Conservation (phyloP, 1,140 invertebrate species). For the Cardiocondyla obscurior region DNA sequence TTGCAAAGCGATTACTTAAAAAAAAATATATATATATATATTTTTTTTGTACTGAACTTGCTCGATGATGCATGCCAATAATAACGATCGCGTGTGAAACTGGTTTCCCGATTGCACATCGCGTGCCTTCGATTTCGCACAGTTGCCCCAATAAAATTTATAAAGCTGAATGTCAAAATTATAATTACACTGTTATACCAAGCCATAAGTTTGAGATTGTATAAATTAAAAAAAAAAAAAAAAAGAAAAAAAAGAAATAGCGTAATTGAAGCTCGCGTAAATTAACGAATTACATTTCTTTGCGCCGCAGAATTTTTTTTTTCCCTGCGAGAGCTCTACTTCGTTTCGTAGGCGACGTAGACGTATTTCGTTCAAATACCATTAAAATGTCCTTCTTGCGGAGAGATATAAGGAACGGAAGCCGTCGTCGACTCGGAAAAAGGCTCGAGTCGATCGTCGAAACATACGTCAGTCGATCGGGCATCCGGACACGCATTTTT, state of each 20-base stretch:
- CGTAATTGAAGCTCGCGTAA: neutral
- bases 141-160: constrained; percentile 13
- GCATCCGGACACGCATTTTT: constrained; percentile 72
- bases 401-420: constrained; percentile 33
- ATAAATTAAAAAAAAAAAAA: too few relatives aligned
- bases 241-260: too few relatives aligned
- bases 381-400: constrained; percentile 33
- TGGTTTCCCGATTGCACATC: constrained; percentile 7
- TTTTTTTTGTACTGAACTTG: constrained; percentile 7
- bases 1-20: neutral
- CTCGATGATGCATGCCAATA: constrained; percentile 17
- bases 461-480: constrained; percentile 70
- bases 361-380: constrained; percentile 12
- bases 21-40: neutral
- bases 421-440: constrained; percentile 33
- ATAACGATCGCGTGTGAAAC: constrained; percentile 9
- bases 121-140: neutral
- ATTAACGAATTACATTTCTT: neutral
- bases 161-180: constrained; percentile 24
- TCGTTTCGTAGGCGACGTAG: neutral
- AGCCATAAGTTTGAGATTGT: neutral
- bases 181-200: neutral
- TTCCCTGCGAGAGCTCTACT: neutral
- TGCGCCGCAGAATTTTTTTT: neutral
- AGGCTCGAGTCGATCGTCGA: constrained; percentile 68